Evolutionary conservation across 2,888 invertebrate genomes (phyloP).

Genomic region (Meteorus cinctellus): DNA sequence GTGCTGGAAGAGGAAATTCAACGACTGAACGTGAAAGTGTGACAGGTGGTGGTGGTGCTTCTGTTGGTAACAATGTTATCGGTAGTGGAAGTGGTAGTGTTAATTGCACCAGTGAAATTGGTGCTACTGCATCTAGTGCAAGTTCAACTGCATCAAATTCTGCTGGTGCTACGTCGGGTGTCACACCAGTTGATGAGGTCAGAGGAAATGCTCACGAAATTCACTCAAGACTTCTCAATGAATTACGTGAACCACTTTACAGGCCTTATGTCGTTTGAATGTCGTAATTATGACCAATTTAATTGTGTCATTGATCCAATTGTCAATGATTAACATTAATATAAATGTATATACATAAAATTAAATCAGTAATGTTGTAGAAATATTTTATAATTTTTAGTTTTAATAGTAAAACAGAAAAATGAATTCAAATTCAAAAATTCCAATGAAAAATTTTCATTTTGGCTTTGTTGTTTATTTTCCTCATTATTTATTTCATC

Average conservation of each 20-base stretch:
- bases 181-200: slow-evolving; percentile 57
- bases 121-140: slow-evolving; percentile 32
- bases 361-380: not conserved
- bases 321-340: slow-evolving; percentile 6
- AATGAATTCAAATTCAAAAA: not conserved
- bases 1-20: slow-evolving; percentile 56
- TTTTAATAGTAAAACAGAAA: not conserved
- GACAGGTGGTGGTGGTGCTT: not conserved
- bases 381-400: not conserved
- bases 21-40: slow-evolving; percentile 43
- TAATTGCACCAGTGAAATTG: slow-evolving; percentile 33
- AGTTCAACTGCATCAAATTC: slow-evolving; percentile 39
- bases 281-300: not conserved
- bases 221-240: slow-evolving; percentile 60
- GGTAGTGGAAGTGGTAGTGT: not conserved
- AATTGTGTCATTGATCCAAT: not conserved
- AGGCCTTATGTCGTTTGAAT: slow-evolving; percentile 71
- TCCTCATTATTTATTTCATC: no score
- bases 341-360: slow-evolving; percentile 32
- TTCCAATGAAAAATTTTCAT: not conserved
- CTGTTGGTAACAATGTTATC: not conserved
- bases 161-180: slow-evolving; percentile 41
- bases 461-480: not conserved
- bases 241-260: slow-evolving; percentile 70
- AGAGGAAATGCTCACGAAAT: slow-evolving; percentile 63